Conservation (phyloP, 2,888 invertebrate species). For the Anoplius nigerrimus region DNA sequence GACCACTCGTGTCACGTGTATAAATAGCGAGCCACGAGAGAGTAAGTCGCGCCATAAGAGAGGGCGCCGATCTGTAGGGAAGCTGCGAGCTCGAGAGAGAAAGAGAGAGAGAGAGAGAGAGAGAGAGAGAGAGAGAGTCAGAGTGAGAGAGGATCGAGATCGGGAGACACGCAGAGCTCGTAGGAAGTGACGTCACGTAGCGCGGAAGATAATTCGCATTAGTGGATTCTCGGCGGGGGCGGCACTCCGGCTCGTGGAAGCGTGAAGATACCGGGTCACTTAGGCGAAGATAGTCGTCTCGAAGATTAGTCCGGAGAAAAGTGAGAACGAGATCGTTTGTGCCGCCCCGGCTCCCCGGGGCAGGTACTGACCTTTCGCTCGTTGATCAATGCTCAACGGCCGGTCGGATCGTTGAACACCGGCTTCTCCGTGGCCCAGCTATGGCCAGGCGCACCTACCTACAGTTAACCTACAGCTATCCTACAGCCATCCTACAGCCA, state of each 20-base stretch:
- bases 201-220: constrained; percentile 38
- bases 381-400: neutral
- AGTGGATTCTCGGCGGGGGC: neutral
- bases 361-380: constrained; percentile 14
- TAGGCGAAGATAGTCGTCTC: neutral
- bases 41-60: neutral
- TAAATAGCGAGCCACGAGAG: constrained; percentile 20
- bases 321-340: constrained; percentile 2
- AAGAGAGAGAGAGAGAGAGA: neutral
- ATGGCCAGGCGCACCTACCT: too few species aligned
- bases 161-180: neutral
- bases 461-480: too few species aligned
- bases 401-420: too few species aligned
- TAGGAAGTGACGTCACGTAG: constrained; percentile 31
- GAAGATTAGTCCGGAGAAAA: constrained; percentile 8
- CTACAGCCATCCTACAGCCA: too few species aligned
- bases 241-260: neutral
- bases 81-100: neutral
- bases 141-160: neutral
- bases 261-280: constrained; percentile 14
- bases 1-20: constrained; percentile 25
- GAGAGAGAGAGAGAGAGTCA: neutral
- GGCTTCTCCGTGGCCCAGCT: too few species aligned
- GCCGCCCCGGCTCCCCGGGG: too few species aligned
- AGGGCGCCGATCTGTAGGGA: neutral